These are phyloP conservation scores for Origma solitaria DNA, from an alignment of 2,113 vertebrate species.

Conservation along the genomic window DNA sequence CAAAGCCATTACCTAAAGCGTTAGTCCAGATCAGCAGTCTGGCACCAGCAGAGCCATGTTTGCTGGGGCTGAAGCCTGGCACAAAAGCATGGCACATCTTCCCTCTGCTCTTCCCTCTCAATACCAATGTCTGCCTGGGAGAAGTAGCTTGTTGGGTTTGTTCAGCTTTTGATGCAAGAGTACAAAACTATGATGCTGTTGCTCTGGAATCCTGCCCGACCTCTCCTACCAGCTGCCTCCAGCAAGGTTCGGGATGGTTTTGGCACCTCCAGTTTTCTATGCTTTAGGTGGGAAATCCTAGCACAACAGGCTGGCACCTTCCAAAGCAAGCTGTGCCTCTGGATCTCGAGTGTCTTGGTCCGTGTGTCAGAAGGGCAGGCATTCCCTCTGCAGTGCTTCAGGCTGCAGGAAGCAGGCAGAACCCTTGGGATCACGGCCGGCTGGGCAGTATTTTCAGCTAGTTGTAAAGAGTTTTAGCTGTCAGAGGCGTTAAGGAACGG, in stretches of 20 bases:
- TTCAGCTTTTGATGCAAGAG: neutral
- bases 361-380: neutral
- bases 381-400: neutral
- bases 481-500: neutral
- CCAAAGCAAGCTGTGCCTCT: neutral
- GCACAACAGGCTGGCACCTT: neutral
- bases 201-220: constrained; percentile 32
- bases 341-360: neutral
- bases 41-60: rapidly evolving
- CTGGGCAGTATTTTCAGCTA: neutral
- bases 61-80: rapidly evolving
- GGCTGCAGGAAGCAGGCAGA: neutral
- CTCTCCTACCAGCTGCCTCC: constrained; percentile 9
- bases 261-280: neutral
- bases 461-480: neutral
- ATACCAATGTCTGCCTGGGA: neutral
- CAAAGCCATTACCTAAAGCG: neutral
- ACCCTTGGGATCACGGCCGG: neutral
- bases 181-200: neutral
- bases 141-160: neutral
- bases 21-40: neutral
- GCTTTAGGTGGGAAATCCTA: constrained; percentile 16
- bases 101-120: neutral
- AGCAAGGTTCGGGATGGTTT: neutral
- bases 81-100: neutral